Conservation (phyloP, 1,140 invertebrate species). For the Aphelenchoides besseyi region DNA sequence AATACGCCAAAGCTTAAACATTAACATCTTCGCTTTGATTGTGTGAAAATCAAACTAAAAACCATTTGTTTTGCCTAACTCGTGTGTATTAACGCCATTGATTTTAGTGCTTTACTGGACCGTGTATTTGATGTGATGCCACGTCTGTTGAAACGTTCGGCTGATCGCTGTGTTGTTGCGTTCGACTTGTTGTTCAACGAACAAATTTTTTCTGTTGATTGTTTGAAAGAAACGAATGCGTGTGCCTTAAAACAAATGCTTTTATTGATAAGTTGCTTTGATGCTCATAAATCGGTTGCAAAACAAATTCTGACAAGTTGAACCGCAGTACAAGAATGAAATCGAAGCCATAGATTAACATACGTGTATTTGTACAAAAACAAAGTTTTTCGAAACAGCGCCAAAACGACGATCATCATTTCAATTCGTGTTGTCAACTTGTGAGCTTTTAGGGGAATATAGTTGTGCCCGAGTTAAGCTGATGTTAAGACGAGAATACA, state of each 20-base stretch:
- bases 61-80: not conserved
- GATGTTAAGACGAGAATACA: constrained; percentile 64
- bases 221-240: not conserved
- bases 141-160: constrained; percentile 14
- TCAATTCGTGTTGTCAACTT: not conserved
- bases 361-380: not conserved
- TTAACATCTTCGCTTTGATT: no score
- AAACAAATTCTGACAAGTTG: no score
- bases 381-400: not conserved
- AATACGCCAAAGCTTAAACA: no score
- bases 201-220: constrained; percentile 1
- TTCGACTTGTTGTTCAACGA: constrained; percentile 15
- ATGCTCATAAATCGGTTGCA: no score
- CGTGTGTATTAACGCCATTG: not conserved
- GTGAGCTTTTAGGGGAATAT: constrained; percentile 70
- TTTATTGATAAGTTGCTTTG: not conserved
- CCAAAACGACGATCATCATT: not conserved
- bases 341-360: not conserved
- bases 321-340: no score
- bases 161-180: constrained; percentile 27
- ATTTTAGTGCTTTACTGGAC: constrained; percentile 61
- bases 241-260: constrained; percentile 12
- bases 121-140: constrained; percentile 59
- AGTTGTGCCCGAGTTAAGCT: constrained; percentile 57
- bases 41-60: not conserved